Conservation (phyloP, 2,797 vertebrate species). For the Tapirus indicus region DNA sequence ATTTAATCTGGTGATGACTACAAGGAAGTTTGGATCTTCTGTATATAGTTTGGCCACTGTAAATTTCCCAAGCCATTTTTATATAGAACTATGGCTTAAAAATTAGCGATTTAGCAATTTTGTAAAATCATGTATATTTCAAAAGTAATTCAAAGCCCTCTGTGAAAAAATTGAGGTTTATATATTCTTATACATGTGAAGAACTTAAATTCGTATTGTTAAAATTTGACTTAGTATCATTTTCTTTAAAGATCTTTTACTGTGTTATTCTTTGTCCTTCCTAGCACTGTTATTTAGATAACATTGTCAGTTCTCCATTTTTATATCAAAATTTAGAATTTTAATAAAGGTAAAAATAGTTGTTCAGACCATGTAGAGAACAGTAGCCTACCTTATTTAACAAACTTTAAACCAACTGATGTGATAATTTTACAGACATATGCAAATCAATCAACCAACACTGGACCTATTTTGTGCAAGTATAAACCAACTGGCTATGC, state of each 20-base stretch:
- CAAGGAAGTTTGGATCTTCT: slow-evolving; percentile 25
- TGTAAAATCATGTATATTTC: slow-evolving; percentile 47
- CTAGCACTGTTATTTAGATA: slow-evolving; percentile 38
- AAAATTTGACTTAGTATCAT: slow-evolving; percentile 18
- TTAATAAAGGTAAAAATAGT: slow-evolving; percentile 64
- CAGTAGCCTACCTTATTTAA: slow-evolving; percentile 50
- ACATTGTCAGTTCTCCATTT: slow-evolving; percentile 57
- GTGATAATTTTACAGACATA: slow-evolving; percentile 55
- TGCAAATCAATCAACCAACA: slow-evolving; percentile 33
- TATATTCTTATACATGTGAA: background rate
- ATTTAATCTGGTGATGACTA: slow-evolving; percentile 52
- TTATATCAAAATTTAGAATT: slow-evolving; percentile 62
- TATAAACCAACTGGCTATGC: background rate
- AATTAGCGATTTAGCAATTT: background rate
- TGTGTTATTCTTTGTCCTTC: slow-evolving; percentile 36
- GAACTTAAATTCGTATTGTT: slow-evolving; percentile 16
- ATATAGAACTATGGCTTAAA: slow-evolving; percentile 33
- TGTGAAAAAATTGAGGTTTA: background rate
- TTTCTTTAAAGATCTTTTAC: slow-evolving; percentile 47
- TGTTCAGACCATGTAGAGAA: slow-evolving; percentile 49
- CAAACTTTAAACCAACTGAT: slow-evolving; percentile 60
- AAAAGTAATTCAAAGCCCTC: slow-evolving; percentile 23
- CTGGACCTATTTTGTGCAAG: slow-evolving; percentile 37
- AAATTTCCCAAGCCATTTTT: slow-evolving; percentile 50
- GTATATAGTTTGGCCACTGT: slow-evolving; percentile 29